Evolutionary conservation across 2,888 invertebrate species (phyloP).

Genomic region (Camptogramma bilineatum): DNA sequence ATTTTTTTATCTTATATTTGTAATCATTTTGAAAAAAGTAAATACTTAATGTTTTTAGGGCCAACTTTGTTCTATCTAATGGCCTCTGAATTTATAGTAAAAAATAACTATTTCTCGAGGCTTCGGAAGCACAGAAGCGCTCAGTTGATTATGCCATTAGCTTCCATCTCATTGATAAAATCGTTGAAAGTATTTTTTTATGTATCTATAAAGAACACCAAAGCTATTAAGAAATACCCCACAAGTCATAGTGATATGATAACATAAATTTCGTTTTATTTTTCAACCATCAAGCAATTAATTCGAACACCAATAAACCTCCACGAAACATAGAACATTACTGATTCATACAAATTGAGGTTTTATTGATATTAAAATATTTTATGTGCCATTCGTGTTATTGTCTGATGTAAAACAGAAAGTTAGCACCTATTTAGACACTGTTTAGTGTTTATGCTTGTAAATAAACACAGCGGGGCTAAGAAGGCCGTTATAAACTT

Average conservation of each 20-base stretch:
- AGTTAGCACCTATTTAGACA: conserved; percentile 15
- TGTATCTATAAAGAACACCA: too few species aligned
- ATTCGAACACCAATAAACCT: conserved; percentile 41
- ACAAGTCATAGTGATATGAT: background rate
- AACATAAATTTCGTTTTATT: conserved; percentile 25
- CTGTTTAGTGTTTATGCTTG: background rate
- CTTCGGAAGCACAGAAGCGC: too few species aligned
- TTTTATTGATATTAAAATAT: conserved; percentile 49
- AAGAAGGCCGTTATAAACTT: too few species aligned
- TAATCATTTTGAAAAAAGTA: too few species aligned
- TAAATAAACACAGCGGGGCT: background rate
- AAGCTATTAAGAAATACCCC: background rate
- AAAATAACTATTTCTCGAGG: too few species aligned
- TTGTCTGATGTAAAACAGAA: conserved; percentile 27
- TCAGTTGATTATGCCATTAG: too few species aligned
- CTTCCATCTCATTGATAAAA: too few species aligned
- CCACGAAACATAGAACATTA: conserved; percentile 40
- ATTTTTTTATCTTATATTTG: too few species aligned
- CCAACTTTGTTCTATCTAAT: too few species aligned
- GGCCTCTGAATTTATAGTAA: too few species aligned
- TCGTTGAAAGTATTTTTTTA: too few species aligned
- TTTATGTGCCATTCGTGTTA: conserved; percentile 42
- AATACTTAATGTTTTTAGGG: too few species aligned
- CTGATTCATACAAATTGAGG: conserved; percentile 48
- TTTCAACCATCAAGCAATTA: conserved; percentile 30